These are phyloP conservation scores for Pristionchus japonicus DNA, from an alignment of 2,888 invertebrate species.

Conservation along the genomic window DNA sequence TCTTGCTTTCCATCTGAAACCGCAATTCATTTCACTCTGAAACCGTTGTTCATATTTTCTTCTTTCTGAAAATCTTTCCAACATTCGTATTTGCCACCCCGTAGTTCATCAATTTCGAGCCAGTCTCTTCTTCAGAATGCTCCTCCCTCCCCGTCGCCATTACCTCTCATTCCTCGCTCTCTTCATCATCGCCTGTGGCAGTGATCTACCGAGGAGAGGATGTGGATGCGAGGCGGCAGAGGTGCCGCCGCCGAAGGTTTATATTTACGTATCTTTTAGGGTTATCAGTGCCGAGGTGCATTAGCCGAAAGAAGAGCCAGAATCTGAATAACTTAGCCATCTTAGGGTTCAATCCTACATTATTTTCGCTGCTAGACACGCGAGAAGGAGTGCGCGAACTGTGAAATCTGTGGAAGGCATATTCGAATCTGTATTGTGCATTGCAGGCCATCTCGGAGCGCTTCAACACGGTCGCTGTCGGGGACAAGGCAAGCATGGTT, in stretches of 20 bases:
- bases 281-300: too few species aligned
- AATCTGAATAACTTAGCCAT: too few species aligned
- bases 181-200: not conserved
- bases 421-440: not conserved
- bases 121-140: not conserved
- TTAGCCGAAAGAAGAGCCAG: too few species aligned
- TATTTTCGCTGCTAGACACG: too few species aligned
- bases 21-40: not conserved
- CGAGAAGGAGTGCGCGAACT: too few species aligned
- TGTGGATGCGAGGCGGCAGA: not conserved
- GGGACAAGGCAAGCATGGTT: not conserved
- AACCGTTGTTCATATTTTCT: not conserved
- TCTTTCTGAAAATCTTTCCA: too few species aligned
- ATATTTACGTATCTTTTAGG: too few species aligned
- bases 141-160: not conserved
- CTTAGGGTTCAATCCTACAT: too few species aligned
- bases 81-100: too few species aligned
- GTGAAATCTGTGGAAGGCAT: not conserved
- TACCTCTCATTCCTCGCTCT: not conserved
- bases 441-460: conserved; percentile 2
- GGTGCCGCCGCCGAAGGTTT: not conserved
- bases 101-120: too few species aligned
- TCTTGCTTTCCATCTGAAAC: not conserved
- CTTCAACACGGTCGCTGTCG: not conserved
- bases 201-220: not conserved